Conservation (phyloP, 2,797 vertebrate species). For the Perodicticus potto region DNA sequence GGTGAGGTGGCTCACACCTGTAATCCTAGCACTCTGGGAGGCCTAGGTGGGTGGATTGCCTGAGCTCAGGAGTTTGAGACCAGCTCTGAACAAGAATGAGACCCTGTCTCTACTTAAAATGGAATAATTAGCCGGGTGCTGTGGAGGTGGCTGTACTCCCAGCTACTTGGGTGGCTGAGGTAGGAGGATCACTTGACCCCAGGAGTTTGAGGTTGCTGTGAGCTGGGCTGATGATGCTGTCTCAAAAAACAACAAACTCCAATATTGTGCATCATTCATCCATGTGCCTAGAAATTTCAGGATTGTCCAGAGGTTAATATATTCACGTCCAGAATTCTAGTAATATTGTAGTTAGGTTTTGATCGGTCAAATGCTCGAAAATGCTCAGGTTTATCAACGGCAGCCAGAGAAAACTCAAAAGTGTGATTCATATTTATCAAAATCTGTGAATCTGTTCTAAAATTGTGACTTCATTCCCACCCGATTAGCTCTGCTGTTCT, state of each 20-base stretch:
- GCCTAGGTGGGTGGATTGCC: too few relatives aligned
- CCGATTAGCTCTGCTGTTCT: slow-evolving; percentile 51
- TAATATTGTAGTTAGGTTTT: background rate
- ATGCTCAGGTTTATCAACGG: background rate
- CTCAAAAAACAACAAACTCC: background rate
- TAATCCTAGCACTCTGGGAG: too few relatives aligned
- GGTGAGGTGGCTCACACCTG: too few relatives aligned
- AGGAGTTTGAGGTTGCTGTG: too few relatives aligned
- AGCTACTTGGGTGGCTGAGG: too few relatives aligned
- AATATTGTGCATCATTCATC: background rate
- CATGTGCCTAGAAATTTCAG: background rate
- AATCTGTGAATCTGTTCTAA: slow-evolving; percentile 37
- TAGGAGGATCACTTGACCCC: too few relatives aligned
- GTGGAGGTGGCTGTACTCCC: too few relatives aligned
- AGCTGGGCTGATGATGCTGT: too few relatives aligned
- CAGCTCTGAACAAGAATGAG: too few relatives aligned
- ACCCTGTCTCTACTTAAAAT: too few relatives aligned
- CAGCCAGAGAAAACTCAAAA: background rate
- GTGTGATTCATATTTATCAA: slow-evolving; percentile 54
- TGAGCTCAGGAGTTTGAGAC: too few relatives aligned
- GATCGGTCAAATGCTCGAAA: background rate
- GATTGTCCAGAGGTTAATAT: background rate
- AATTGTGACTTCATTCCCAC: slow-evolving; percentile 68
- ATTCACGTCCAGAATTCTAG: background rate
- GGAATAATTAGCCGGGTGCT: too few relatives aligned